Base-by-base conservation (phyloP, 1,140 invertebrate species). In the Drosophila burlai region DNA sequence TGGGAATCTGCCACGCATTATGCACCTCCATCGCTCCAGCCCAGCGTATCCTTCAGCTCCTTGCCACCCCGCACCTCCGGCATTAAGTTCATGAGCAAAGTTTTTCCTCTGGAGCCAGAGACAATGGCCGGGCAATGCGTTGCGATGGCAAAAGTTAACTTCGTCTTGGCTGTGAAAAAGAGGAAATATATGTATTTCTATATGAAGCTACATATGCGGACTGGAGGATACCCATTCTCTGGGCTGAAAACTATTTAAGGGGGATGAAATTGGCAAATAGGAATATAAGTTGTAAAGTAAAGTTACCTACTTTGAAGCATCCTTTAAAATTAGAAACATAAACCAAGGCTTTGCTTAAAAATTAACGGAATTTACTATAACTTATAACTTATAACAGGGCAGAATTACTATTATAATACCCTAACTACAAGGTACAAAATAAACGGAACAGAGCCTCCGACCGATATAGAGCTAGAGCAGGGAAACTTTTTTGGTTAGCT, bases 21-120 rank as follows among this genome's bases (percentile, higher is more conserved):
- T 85, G 83, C 83, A 82, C 62, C 75, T 52, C 64, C 72, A 38
- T 36, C 11, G 49, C 65, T 49, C 49, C 60, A 45, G 16, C 31
- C 31, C 42, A 24, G 24, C 21, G 38, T 8, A 29, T 34, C 58
- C 45, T 26, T 16, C 21, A 40, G 69, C 40, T 43, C 29, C 67
- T 52, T 43, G 18, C 68, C 50, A 11, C 68, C 67, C 67, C 49
- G 38, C 68, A 74, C 65, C 52, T 47, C 79, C 29, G 61, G 72
- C 81, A 84, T 83, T 80, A 83, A 83, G 81, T 83, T 83, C 81
- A 80, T 80, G 81, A 73, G 81, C 81, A 83, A 83, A 83, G 76
- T 84, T 83, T 80, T 69, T 55, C 59, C 63, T 52, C 60, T 45
- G 52, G 43, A 76, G 71, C 73, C 58, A 54, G 54, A 84, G 82